Percentiles rank a stretch among this genome's conserved stretches.
phyloP scores from a whole-genome alignment of 2,888 invertebrate genomes.

The Hipparchia sbordonii region DNA sequence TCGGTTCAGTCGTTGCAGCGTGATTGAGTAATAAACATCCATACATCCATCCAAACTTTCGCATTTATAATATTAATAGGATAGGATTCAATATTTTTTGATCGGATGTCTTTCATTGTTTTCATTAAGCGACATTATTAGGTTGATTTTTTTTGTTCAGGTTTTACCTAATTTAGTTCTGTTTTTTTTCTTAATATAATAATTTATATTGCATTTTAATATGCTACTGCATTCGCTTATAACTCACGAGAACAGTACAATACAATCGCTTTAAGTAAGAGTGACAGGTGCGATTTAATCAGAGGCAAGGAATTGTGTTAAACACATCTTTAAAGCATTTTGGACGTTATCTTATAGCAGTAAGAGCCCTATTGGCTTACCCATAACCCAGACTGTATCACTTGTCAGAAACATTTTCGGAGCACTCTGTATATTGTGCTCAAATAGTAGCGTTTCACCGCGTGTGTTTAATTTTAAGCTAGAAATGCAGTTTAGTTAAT shows the following conservation, averaged over 20 bases:
- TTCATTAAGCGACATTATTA: too few relatives aligned
- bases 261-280: slow-evolving; percentile 9
- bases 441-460: slow-evolving; percentile 10
- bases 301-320: slow-evolving; percentile 7
- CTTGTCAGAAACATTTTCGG: slow-evolving; percentile 10
- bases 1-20: too few relatives aligned
- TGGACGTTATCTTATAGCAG: neutral
- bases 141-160: too few relatives aligned
- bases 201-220: neutral
- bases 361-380: neutral
- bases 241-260: neutral
- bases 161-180: too few relatives aligned
- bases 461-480: slow-evolving; percentile 16
- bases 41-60: too few relatives aligned
- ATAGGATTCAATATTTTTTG: too few relatives aligned
- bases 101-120: too few relatives aligned
- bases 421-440: slow-evolving; percentile 10
- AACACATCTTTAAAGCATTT: neutral
- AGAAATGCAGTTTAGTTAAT: slow-evolving; percentile 1
- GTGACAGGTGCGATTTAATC: slow-evolving; percentile 17
- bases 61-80: too few relatives aligned
- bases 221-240: slow-evolving; percentile 7
- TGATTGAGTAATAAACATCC: too few relatives aligned
- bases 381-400: neutral
- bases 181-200: too few relatives aligned